phyloP scores from a whole-genome alignment of 2,888 invertebrate genomes.

The Pyrrhia umbra region DNA sequence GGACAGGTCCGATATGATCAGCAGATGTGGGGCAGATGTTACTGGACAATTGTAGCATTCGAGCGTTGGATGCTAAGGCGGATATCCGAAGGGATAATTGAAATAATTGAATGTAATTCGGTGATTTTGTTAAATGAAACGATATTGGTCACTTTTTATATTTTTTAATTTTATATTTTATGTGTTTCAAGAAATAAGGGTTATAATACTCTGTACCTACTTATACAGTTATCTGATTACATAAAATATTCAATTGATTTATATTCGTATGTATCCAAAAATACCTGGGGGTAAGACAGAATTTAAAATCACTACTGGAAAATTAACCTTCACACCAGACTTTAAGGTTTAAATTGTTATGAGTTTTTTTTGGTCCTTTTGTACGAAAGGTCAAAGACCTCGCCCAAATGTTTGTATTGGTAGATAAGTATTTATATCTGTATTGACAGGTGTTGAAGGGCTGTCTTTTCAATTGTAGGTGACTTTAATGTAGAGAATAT shows the following conservation, averaged over 20 bases:
- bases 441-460: conserved; percentile 70
- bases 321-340: conserved; percentile 9
- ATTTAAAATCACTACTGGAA: conserved; percentile 1
- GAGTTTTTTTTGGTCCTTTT: conserved; percentile 23
- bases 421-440: conserved; percentile 59
- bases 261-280: neutral
- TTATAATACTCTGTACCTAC: too few species aligned
- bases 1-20: conserved; percentile 86
- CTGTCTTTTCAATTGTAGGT: conserved; percentile 26
- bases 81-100: conserved; percentile 51
- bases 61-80: conserved; percentile 31
- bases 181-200: too few species aligned
- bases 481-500: neutral
- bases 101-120: conserved; percentile 26
- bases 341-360: conserved; percentile 26
- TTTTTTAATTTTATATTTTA: neutral
- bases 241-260: neutral
- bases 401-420: conserved; percentile 53
- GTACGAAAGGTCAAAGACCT: conserved; percentile 61
- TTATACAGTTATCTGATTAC: neutral
- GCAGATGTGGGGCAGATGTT: conserved; percentile 88
- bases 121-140: neutral
- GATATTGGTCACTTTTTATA: neutral
- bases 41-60: conserved; percentile 57
- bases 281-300: neutral